Evolutionary conservation across 2,113 vertebrate species (phyloP), one percentile per base, ranked within the genome.

Genomic region (Pontoporia blainvillei): DNA sequence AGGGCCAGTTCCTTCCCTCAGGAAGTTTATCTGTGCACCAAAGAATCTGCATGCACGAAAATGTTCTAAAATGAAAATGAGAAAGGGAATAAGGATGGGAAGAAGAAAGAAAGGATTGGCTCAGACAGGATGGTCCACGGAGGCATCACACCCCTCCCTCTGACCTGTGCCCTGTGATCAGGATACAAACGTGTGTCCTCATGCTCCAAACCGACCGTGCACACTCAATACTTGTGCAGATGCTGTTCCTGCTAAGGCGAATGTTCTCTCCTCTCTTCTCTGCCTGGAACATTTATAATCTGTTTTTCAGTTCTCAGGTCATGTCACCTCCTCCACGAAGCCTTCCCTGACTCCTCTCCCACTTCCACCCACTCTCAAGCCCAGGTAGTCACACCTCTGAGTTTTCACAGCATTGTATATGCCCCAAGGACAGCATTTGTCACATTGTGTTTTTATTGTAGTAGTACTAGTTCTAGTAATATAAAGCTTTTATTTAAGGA

Each of bases 161-260:
- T 2, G 21, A 10, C 61, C 54, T 2, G 0, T 0, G 3, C 13
- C 61, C 72, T 46, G 23, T 2, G 76, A 71, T 41, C 34, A 25
- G 36, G 39, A 20, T 21, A 44, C 61, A 87, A 71, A 59, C 20
- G 87, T 15, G 25, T 5, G 0, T 57, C 75, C 69, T 66, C 44
- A 1, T 17, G 46, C 18, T 59, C 4, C 52, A 86, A 4, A 9
- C 18, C 1, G 14, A 29, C 20, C 2, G 1, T 1, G 5, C 3
- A 3, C 21, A 4, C 23, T 15, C 8, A 41, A 1, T 36, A 23
- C 36, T 36, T 41, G 8, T 76, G n/a, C 29, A 18, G 8, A 29
- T 29, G 39, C 52, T 76, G 3, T 81, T 91, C 25, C 31, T 25
- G 13, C 79, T 44, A 29, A 82, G 7, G 46, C 23, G 27, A 91